These are phyloP conservation scores for Metridium senile DNA, from an alignment of 92 coral and sea anemone species.

Conservation along the genomic window DNA sequence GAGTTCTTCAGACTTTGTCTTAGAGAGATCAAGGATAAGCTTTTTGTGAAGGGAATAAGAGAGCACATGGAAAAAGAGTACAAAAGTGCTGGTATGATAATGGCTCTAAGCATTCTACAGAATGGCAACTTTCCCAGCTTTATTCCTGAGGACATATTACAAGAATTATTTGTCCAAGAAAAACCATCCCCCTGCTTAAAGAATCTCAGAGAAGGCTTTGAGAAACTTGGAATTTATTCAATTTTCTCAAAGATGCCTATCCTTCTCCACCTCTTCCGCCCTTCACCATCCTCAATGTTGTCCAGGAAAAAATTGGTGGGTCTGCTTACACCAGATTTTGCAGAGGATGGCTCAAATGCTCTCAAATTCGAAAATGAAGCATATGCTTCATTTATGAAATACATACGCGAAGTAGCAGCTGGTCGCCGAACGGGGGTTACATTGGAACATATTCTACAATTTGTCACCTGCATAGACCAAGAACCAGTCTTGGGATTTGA, in stretches of 20 bases:
- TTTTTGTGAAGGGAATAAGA: conserved; percentile 56
- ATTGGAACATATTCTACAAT: conserved; percentile 49
- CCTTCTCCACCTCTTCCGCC: no score
- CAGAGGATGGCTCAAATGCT: conserved; percentile 69
- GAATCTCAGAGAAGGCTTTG: conserved; percentile 56
- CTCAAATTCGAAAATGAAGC: conserved; percentile 52
- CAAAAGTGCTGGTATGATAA: conserved; percentile 45
- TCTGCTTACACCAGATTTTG: conserved; percentile 59
- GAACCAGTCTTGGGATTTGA: conserved; percentile 44
- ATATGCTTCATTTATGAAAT: conserved; percentile 53
- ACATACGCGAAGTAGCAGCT: conserved; percentile 63
- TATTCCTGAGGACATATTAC: conserved; percentile 47
- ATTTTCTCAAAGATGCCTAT: no score
- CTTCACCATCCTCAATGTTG: conserved; percentile 38
- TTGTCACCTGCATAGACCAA: conserved; percentile 46
- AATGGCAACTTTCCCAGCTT: conserved; percentile 64
- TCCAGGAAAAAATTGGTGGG: conserved; percentile 49
- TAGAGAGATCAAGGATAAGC: conserved; percentile 44
- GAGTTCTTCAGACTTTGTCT: conserved; percentile 50
- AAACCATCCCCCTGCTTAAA: conserved; percentile 27
- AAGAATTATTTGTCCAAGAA: conserved; percentile 37
- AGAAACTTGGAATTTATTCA: no score
- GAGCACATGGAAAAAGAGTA: conserved; percentile 69
- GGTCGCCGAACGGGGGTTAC: conserved; percentile 51
- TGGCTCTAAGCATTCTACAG: conserved; percentile 63